Percentiles rank a stretch among this genome's conserved stretches.
Evolutionary conservation across 1,140 invertebrate genomes (phyloP).

Genomic region (Rhagoletis zephyria): DNA sequence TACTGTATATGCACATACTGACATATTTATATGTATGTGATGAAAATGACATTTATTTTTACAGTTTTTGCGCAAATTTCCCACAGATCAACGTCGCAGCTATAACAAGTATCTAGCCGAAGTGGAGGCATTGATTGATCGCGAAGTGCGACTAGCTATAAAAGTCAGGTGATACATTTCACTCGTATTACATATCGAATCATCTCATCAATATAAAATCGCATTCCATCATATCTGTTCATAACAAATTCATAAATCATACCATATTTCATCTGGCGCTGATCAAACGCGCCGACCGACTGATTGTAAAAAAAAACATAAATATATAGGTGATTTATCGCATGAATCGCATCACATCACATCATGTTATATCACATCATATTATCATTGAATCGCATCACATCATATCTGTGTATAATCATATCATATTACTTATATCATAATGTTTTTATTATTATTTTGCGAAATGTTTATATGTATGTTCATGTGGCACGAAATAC

Average conservation of each 20-base stretch:
- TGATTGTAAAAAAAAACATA: too few relatives aligned
- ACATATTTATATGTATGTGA: not conserved
- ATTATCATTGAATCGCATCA: not conserved
- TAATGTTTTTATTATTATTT: too few relatives aligned
- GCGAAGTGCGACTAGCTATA: conserved; percentile 66
- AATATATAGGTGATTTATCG: too few relatives aligned
- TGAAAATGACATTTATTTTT: not conserved
- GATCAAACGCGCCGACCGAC: too few relatives aligned
- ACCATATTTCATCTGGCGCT: not conserved
- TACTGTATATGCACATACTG: not conserved
- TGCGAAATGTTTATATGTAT: not conserved
- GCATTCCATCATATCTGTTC: not conserved
- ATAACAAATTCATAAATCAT: not conserved
- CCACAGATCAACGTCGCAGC: conserved; percentile 65
- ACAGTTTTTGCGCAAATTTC: conserved; percentile 67
- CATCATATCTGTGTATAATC: not conserved
- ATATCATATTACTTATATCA: too few relatives aligned
- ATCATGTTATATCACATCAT: not conserved
- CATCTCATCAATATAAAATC: not conserved
- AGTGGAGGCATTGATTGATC: conserved; percentile 65
- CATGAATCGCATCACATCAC: too few relatives aligned
- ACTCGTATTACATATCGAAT: not conserved
- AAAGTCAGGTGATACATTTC: conserved; percentile 65
- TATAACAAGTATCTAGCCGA: conserved; percentile 65
- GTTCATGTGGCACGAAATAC: too few relatives aligned